Evolutionary conservation across 2,113 vertebrate species (phyloP).

Genomic region (Catharus fuscescens): DNA sequence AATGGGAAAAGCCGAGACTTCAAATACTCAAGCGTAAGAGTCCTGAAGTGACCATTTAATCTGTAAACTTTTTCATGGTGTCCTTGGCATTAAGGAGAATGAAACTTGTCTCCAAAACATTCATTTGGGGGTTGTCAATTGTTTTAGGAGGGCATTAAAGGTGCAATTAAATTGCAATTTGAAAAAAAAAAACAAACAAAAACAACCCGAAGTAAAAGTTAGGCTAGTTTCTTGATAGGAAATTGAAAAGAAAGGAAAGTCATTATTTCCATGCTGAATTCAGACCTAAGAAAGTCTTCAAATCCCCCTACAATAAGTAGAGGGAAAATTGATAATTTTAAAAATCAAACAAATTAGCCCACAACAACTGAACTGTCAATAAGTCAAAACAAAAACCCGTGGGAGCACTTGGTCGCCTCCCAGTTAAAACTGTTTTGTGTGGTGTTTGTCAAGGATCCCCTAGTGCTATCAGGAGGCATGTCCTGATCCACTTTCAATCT

Average conservation of each 20-base stretch:
- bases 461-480: neutral
- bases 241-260: neutral
- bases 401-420: neutral
- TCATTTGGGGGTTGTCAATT: neutral
- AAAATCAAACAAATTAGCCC: neutral
- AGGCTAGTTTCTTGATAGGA: neutral
- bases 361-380: neutral
- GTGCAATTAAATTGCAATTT: neutral
- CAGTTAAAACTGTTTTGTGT: neutral
- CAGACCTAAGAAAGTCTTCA: neutral
- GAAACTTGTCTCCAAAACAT: neutral
- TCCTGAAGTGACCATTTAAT: neutral
- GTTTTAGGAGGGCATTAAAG: neutral
- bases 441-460: neutral
- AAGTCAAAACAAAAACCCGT: neutral
- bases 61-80: neutral
- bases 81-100: neutral
- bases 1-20: neutral
- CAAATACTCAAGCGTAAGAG: neutral
- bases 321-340: neutral
- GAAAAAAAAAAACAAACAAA: neutral
- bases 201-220: neutral
- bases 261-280: neutral
- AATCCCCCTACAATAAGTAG: neutral
- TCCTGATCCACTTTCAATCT: neutral